Evolutionary conservation across 2,888 invertebrate species (phyloP).

Genomic region (Drosophila percnosoma): DNA sequence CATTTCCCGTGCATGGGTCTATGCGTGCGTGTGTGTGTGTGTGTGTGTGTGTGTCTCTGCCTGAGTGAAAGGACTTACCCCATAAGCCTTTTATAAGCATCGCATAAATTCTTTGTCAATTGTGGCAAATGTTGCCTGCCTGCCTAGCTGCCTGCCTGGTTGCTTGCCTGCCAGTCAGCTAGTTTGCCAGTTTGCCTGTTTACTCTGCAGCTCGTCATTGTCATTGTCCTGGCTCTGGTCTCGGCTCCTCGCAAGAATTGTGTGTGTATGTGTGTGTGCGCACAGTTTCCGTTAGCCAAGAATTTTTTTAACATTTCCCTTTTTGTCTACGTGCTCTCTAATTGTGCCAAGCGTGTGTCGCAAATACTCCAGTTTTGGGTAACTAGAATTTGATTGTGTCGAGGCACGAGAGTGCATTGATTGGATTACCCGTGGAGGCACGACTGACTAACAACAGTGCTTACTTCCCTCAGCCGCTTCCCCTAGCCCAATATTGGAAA

Average conservation of each 20-base stretch:
- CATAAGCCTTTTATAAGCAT: constrained; percentile 73
- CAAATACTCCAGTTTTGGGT: constrained; percentile 58
- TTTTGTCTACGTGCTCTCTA: constrained; percentile 52
- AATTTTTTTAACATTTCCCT: constrained; percentile 25
- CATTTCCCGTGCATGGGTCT: constrained; percentile 15
- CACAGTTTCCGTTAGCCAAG: constrained; percentile 31
- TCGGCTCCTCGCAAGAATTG: constrained; percentile 7
- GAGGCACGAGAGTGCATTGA: constrained; percentile 69
- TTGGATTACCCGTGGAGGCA: constrained; percentile 60
- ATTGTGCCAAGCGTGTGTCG: constrained; percentile 51
- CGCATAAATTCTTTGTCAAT: constrained; percentile 78
- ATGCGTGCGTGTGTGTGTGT: background rate
- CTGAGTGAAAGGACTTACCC: constrained; percentile 65
- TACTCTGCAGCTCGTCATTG: constrained; percentile 46
- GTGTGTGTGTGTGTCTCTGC: constrained; percentile 26
- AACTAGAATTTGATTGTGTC: constrained; percentile 77
- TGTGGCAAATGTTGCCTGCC: constrained; percentile 65
- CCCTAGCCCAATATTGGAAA: constrained; percentile 26
- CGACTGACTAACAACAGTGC: constrained; percentile 12
- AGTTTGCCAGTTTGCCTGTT: constrained; percentile 32
- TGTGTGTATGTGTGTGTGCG: constrained; percentile 25
- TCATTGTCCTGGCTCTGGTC: constrained; percentile 46
- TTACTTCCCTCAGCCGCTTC: background rate
- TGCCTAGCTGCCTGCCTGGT: background rate
- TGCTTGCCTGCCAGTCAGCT: constrained; percentile 27